phyloP scores from a whole-genome alignment of 2,113 vertebrate genomes.

The Aphyosemion australe region DNA sequence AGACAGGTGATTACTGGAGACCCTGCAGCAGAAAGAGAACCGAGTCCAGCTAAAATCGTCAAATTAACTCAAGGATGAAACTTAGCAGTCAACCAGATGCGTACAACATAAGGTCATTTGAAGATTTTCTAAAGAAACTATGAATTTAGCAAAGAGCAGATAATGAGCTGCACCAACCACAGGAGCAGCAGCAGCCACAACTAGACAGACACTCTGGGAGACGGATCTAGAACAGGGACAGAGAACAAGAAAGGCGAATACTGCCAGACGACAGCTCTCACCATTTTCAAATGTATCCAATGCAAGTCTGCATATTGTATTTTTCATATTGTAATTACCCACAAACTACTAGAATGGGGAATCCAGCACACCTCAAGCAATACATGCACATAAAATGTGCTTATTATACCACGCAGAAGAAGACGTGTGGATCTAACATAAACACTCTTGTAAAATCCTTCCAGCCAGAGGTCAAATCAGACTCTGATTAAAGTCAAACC shows the following conservation, averaged over 20 bases:
- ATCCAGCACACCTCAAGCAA: neutral
- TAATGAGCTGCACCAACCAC: neutral
- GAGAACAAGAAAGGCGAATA: neutral
- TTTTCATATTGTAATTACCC: neutral
- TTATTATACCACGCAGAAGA: neutral
- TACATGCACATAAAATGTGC: neutral
- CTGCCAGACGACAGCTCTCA: neutral
- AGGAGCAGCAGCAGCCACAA: neutral
- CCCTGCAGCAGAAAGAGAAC: neutral
- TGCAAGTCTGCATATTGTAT: neutral
- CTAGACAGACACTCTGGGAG: neutral
- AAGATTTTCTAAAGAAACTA: neutral
- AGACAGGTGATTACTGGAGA: constrained; percentile 1
- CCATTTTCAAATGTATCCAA: neutral
- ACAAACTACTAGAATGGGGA: neutral
- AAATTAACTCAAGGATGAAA: neutral
- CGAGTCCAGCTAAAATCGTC: neutral
- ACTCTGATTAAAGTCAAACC: constrained; percentile 2
- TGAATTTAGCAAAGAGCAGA: neutral
- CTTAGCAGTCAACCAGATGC: neutral
- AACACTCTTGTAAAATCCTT: neutral
- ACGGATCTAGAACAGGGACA: neutral
- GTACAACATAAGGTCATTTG: neutral
- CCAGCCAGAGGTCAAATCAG: constrained; percentile 1
- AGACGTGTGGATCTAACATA: neutral